phyloP scores from a whole-genome alignment of 2,797 vertebrate species.

The Gallinago solitaria region DNA sequence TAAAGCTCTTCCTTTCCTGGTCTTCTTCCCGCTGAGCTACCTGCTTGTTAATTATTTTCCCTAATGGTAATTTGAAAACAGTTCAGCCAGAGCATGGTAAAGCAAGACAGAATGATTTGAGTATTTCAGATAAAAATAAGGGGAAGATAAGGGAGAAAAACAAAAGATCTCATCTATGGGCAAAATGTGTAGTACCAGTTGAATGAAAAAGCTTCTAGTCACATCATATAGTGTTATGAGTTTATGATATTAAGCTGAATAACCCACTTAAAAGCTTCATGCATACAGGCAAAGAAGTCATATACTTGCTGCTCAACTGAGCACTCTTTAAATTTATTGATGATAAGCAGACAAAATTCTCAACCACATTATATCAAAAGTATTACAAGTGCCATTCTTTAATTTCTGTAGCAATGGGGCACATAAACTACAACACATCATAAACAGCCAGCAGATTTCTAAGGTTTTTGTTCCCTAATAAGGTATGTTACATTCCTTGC shows the following conservation, averaged over 20 bases:
- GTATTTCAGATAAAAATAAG: neutral
- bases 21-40: neutral
- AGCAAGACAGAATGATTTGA: neutral
- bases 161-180: neutral
- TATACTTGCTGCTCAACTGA: neutral
- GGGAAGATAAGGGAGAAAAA: neutral
- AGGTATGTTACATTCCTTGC: neutral
- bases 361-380: neutral
- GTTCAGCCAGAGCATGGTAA: neutral
- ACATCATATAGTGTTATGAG: neutral
- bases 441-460: neutral
- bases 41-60: neutral
- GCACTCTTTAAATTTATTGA: neutral
- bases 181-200: neutral
- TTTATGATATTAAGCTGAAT: neutral
- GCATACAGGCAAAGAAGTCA: neutral
- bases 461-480: neutral
- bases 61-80: rapidly evolving
- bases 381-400: neutral
- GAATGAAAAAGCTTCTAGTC: neutral
- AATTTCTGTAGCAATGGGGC: neutral
- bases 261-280: neutral
- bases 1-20: neutral
- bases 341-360: neutral
- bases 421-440: neutral